Evolutionary conservation across 2,888 invertebrate genomes (phyloP), one percentile per base, ranked within the genome.

Genomic region (Caenorhabditis drosophilae): DNA sequence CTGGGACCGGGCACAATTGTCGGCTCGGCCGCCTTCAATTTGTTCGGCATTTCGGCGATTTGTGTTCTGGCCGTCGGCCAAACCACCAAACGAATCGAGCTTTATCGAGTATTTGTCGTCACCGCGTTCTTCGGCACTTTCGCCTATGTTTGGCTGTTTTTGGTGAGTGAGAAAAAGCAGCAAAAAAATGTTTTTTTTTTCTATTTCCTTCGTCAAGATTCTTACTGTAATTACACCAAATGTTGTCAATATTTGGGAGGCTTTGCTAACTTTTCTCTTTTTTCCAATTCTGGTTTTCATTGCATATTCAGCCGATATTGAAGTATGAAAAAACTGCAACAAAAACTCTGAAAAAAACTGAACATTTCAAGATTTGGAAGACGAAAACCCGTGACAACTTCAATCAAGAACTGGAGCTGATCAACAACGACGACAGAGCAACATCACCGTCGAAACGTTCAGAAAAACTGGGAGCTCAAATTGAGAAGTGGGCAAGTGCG

Each of bases 21-120:
- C 7, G 88, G 97, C 0, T 88, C 88, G 1, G 88, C 88, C 2
- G 88, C 88, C 15, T 88, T 88, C 80, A 88, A 88, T 78, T 82
- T 88, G 34, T 83, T 88, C 69, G 84, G 84, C 52, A 88, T 88
- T 62, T 85, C 85, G 4, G 87, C 85, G 1, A 84, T 88, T n/a
- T 88, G 88, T 72, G 84, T 88, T 1, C 67, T 86, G 26, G 81
- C 85, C 4, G 84, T 73, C 34, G 56, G 50, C 16, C 47, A 55
- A 12, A 35, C 55, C 16, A 56, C 67, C 2, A 73, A 73, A 49
- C 25, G 69, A 11, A 75, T 75, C 34, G 76, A 79, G 18, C 73
- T 80, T 42, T 74, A 84, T 44, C 83, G 82, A 58, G 85, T 85
- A 48, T 85, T 85, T 66, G 64, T 76, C 6, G 79, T 84, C n/a